Conservation (phyloP, 2,113 vertebrate species). For the Solenodon paradoxus region DNA sequence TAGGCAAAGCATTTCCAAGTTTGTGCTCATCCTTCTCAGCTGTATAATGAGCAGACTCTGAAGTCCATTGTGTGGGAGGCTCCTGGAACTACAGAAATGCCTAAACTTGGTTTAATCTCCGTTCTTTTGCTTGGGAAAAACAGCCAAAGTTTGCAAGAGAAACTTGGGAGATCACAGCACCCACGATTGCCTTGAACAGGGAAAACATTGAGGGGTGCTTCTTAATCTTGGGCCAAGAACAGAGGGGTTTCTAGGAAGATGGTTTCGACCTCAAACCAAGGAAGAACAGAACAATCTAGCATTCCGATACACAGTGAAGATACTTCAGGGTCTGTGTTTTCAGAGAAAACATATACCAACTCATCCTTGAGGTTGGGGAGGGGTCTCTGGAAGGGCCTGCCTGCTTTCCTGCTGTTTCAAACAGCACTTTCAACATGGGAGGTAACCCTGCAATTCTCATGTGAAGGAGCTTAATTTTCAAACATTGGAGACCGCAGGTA, state of each 20-base stretch:
- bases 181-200: background rate
- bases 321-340: background rate
- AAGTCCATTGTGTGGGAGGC: background rate
- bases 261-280: slow-evolving; percentile 18
- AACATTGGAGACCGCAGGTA: background rate
- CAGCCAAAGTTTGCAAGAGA: background rate
- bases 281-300: slow-evolving; percentile 19
- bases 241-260: slow-evolving; percentile 28
- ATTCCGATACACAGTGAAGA: background rate
- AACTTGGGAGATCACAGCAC: background rate
- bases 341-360: background rate
- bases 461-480: background rate
- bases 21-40: background rate
- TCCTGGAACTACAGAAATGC: background rate
- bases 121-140: background rate
- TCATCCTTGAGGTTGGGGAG: background rate
- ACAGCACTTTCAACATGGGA: background rate
- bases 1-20: background rate
- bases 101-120: background rate
- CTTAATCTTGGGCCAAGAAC: slow-evolving; percentile 36
- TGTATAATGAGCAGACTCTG: background rate
- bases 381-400: background rate
- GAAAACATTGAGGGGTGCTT: background rate
- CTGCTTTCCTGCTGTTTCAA: background rate
- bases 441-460: accelerated